Evolutionary conservation across 2,113 vertebrate species (phyloP).

Genomic region (Eonycteris spelaea): DNA sequence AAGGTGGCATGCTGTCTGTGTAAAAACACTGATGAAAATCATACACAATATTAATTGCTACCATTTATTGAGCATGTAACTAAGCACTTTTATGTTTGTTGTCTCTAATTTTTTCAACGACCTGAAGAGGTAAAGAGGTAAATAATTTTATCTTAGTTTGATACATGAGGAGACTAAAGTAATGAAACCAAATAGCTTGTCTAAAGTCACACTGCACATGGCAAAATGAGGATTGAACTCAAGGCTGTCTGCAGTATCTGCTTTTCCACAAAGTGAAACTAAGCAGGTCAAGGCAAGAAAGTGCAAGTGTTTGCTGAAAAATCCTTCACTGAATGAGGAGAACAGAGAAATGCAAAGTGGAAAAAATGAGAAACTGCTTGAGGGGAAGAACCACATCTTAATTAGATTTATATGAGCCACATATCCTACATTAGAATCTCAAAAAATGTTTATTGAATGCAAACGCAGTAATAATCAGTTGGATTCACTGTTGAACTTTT

Average conservation of each 20-base stretch:
- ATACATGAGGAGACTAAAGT: not conserved
- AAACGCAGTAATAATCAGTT: not conserved
- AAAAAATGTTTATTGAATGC: not conserved
- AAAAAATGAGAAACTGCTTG: not conserved
- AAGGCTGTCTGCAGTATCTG: not conserved
- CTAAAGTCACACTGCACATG: not conserved
- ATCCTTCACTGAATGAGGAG: not conserved
- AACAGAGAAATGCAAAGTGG: not conserved
- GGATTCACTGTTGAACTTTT: not conserved
- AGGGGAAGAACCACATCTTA: not conserved
- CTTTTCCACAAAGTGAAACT: not conserved
- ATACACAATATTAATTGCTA: not conserved
- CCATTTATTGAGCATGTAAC: not conserved
- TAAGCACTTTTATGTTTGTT: not conserved
- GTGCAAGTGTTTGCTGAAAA: not conserved
- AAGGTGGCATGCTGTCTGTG: not conserved
- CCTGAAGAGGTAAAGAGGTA: not conserved
- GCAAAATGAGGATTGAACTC: not conserved
- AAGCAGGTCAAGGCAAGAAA: not conserved
- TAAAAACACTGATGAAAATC: not conserved
- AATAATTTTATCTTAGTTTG: not conserved
- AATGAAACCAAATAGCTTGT: not conserved
- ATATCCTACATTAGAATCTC: not conserved
- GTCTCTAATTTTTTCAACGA: conserved; percentile 8
- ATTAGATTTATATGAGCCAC: not conserved